A percentile compares a stretch with the other conserved stretches of the same genome.
These are phyloP conservation scores for Galeopterus variegatus DNA, from an alignment of 2,113 vertebrate species.

Conservation along the genomic window DNA sequence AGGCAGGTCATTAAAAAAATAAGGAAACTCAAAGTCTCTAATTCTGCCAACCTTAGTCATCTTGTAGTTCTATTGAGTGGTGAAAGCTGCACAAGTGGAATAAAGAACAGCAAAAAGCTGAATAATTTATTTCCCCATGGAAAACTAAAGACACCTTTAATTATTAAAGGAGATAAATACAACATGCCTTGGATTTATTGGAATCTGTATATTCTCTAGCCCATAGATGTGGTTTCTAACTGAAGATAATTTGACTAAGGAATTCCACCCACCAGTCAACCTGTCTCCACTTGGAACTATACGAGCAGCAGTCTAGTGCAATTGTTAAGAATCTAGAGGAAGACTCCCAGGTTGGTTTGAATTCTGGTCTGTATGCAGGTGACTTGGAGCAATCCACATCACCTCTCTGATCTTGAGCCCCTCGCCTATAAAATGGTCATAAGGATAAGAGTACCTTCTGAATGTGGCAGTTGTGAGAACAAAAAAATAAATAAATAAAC, in stretches of 20 bases:
- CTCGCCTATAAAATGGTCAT: neutral
- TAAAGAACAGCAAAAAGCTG: neutral
- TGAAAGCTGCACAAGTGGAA: neutral
- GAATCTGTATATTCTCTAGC: neutral
- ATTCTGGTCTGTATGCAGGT: neutral
- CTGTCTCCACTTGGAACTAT: neutral
- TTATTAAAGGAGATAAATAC: neutral
- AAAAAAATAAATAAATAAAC: neutral
- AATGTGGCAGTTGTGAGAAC: neutral
- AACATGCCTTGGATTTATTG: neutral
- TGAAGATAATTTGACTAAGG: neutral
- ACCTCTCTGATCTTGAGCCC: neutral
- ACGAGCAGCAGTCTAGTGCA: too few relatives aligned
- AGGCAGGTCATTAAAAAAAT: neutral
- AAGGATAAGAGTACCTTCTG: neutral
- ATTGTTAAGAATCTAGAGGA: neutral
- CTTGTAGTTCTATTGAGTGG: neutral
- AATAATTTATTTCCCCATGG: neutral
- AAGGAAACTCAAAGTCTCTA: neutral
- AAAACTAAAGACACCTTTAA: neutral
- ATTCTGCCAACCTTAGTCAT: neutral
- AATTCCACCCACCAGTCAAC: neutral
- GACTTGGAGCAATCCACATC: neutral
- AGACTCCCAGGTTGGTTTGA: fast-evolving
- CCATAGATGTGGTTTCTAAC: neutral